Base-by-base conservation (phyloP, 2,113 vertebrate species). In the Platysteira castanea region DNA sequence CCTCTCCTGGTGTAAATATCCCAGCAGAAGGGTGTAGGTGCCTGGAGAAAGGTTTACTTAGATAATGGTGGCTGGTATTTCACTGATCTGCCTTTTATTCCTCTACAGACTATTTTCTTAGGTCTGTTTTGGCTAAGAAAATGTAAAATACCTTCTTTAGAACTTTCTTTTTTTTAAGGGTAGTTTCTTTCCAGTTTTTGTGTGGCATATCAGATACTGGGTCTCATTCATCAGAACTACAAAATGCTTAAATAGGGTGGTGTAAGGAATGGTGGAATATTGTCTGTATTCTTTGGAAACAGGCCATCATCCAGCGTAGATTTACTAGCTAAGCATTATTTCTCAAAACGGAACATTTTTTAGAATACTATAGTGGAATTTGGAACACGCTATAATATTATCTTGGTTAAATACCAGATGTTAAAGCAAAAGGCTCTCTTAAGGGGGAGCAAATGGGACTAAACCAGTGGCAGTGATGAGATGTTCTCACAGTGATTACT, bases 391-490 rank as follows among this genome's bases (percentile, higher is more conserved):
- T 47, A 0, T 57, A 54, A n/a, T 86, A 41, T 94, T 91, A 65
- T 54, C 46, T 89, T 86, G 35, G 35, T 91, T 96, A 90, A 95
- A 83, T 81, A 60, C 31, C 78, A 49, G 76, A 70, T 73, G 65
- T 77, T 90, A 94, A 93, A 90, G 90, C 73, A 71, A 76, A 94
- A 93, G 52, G 54, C 14, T 23, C 17, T 91, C 50, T 54, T 74
- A 59, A 80, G 60, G 44, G n/a, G 57, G 61, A 74, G 56, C 27
- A 95, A 92, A 78, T 63, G 52, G 71, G 76, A 71, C 88, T 78
- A 70, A 93, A 89, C 17, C 85, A 46, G 83, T 87, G 86, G 76
- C 80, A 61, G 67, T 56, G 90, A 96, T 93, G 91, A 94, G 85
- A 85, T 93, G 90, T 90, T 92, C 80, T 90, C 1, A 0, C n/a